Conservation (phyloP, 2,113 vertebrate genomes). For the Craseonycteris thonglongyai region DNA sequence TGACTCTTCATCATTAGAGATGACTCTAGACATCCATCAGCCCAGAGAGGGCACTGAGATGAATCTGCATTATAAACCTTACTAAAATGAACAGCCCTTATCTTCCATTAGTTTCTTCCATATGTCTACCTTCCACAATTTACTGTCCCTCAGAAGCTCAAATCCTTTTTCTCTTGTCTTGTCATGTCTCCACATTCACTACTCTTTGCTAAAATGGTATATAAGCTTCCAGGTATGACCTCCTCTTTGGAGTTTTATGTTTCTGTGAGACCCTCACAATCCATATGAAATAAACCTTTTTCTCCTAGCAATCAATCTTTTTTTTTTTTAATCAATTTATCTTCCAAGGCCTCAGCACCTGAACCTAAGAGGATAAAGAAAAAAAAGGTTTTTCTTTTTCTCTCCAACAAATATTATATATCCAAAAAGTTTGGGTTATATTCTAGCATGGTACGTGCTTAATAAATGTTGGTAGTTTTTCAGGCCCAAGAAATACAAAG, state of each 20-base stretch:
- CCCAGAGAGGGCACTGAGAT: not conserved
- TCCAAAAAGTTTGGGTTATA: not conserved
- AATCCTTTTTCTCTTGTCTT: not conserved
- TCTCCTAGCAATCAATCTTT: not conserved
- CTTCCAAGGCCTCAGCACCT: not conserved
- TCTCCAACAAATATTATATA: not conserved
- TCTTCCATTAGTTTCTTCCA: not conserved
- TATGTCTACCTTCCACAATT: not conserved
- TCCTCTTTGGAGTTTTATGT: not conserved
- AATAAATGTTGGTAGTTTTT: not conserved
- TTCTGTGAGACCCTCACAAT: not conserved
- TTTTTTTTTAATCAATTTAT: not conserved
- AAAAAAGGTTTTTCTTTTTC: not conserved
- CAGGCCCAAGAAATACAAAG: not conserved
- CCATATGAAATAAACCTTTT: not conserved
- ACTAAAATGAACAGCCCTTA: not conserved
- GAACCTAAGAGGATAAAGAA: not conserved
- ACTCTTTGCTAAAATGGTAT: not conserved
- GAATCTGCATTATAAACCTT: not conserved
- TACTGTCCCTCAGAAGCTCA: not conserved
- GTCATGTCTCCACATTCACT: not conserved
- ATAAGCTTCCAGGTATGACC: not conserved
- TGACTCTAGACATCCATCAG: not conserved
- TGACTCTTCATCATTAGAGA: not conserved
- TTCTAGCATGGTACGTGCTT: not conserved